Conservation (phyloP, 2,113 vertebrate genomes). For the Tragulus kanchil region DNA sequence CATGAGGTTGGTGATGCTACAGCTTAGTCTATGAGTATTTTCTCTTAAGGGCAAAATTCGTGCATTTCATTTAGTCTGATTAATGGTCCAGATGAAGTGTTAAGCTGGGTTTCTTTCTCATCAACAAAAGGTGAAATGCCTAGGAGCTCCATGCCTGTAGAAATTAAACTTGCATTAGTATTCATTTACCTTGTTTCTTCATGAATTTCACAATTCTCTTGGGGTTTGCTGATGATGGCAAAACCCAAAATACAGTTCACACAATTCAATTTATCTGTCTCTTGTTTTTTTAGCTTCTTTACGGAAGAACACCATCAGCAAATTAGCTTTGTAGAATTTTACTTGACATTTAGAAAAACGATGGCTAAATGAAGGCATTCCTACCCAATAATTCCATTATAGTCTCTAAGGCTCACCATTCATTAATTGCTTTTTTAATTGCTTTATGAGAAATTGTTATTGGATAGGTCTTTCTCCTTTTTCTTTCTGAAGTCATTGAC, state of each 20-base stretch:
- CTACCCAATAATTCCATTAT: conserved; percentile 54
- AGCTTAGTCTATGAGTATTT: conserved; percentile 3
- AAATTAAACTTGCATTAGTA: conserved; percentile 44
- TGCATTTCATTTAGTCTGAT: conserved; percentile 24
- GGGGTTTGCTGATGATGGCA: not conserved
- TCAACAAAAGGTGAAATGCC: conserved; percentile 28
- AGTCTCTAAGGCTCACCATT: conserved; percentile 69
- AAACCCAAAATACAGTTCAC: conserved; percentile 39
- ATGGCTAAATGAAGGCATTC: conserved; percentile 63
- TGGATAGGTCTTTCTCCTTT: conserved; percentile 70
- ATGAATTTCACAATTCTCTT: conserved; percentile 47
- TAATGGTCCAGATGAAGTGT: conserved; percentile 39
- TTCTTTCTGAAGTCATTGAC: conserved; percentile 75
- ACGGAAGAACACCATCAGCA: not conserved
- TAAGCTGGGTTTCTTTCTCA: conserved; percentile 63
- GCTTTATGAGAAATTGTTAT: conserved; percentile 79
- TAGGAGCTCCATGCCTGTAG: not conserved
- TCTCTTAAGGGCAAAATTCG: conserved; percentile 26
- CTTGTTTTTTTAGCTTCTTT: not conserved
- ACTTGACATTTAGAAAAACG: conserved; percentile 73
- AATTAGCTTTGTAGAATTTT: not conserved
- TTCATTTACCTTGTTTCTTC: conserved; percentile 29
- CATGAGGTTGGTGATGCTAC: not conserved
- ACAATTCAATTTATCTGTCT: not conserved
- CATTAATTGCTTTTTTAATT: conserved; percentile 84